Base-by-base conservation (phyloP, 2,113 vertebrate species). In the Perognathus longimembris region DNA sequence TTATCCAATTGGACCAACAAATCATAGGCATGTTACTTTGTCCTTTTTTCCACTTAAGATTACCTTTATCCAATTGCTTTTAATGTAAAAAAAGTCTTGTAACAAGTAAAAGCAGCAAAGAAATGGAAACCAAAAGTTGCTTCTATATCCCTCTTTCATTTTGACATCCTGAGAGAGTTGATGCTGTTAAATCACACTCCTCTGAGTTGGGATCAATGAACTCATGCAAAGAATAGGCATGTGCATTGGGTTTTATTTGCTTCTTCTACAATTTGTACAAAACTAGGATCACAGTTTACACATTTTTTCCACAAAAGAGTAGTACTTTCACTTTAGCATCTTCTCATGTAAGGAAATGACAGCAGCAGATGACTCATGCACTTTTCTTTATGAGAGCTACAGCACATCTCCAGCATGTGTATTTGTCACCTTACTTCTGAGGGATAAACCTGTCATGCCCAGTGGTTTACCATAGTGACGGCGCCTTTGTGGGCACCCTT, bases 31-130 rank as follows among this genome's bases (percentile, higher is more conserved):
- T 34, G 57, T 24, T 28, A 36, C 15, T 67, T 59, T 59, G 21
- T 17, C 15, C 59, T 54, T 15, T 24, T 30, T 30, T 7, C 18
- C 82, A 32, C 76, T 95, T 36, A 42, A 87, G 73, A 59, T n/a
- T 76, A 57, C 42, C 50, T 83, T 59, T 70, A 80, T 74, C 11
- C 21, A 75, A 63, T 93, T 78, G 64, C 42, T 93, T 95, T 92
- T 78, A 54, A 71, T 69, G 3, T 75, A 73, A 85, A 40, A 59
- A 32, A 67, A 85, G 14, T 34, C 28, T 9, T 57, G 9, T 38
- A 70, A 57, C 28, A 84, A 80, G 45, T 22, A 64, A 66, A 86
- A 85, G n/a, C 22, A 76, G 26, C n/a, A 34, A 94, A 77, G 69
- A 77, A 9, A 78, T 1, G 78, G 12, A 69, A 85, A 59, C 3